Evolutionary conservation across 2,113 vertebrate species (phyloP), one percentile per base, ranked within the genome.

Genomic region (Bolborhynchus lineola): DNA sequence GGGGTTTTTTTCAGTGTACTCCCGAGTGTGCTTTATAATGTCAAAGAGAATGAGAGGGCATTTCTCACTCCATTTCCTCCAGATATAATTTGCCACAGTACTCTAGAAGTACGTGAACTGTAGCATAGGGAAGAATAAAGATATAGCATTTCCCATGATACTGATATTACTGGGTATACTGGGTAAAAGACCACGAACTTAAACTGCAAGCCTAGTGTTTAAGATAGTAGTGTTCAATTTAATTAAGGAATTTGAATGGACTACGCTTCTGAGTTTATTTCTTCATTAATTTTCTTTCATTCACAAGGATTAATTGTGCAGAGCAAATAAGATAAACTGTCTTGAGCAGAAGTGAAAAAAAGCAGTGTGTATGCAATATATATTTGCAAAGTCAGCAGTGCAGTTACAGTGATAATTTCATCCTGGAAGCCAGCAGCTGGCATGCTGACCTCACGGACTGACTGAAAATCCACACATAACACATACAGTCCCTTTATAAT

Each of bases 31-130:
- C 23, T 92, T 93, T 87, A 82, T 90, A 90, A 86, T 50, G 44
- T 75, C 87, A 90, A 74, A 92, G 35, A 90, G 59, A 90, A 81
- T 64, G 37, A 92, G 79, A 93, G 69, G 79, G 65, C 52, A 86
- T 97, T 91, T 96, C 65, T 85, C 84, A 88, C 52, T 91, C 37
- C 53, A 68, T 95, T 96, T 96, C 85, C 53, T 82, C 55, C 2
- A 16, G 80, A 80, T 84, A 41, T 87, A 93, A 92, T 92, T 94
- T 93, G 78, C 70, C 14, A 37, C 62, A 53, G 76, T 42, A 60
- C n/a, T 93, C 60, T 64, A 63, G 63, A 68, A 31, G 16, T 46
- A 29, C 21, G 26, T 84, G 85, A 94, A 85, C 35, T 71, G 55
- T 71, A 92, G 69, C 11, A 72, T 1, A 77, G 24, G 16, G 52